Conservation (phyloP, 2,797 vertebrate species). For the Tapirus indicus region DNA sequence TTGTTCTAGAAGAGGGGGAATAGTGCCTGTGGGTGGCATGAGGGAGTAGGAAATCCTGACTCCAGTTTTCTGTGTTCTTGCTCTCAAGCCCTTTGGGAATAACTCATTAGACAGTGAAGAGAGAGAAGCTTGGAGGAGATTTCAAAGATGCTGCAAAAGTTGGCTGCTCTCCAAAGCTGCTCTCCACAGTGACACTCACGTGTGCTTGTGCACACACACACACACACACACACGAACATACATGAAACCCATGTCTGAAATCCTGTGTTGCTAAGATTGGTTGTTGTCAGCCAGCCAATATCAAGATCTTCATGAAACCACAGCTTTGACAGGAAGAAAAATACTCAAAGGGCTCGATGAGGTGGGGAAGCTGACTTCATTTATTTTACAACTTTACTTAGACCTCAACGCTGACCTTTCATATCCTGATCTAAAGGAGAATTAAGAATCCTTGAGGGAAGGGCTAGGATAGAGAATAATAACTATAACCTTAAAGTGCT, state of each 20-base stretch:
- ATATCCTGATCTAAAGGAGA: neutral
- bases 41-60: slow-evolving; percentile 20
- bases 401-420: neutral
- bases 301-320: neutral
- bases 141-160: neutral
- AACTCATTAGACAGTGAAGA: slow-evolving; percentile 3
- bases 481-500: neutral
- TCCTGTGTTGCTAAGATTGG: neutral
- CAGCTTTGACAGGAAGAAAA: neutral
- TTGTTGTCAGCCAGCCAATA: neutral
- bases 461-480: neutral
- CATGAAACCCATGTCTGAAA: neutral
- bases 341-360: neutral
- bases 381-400: neutral
- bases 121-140: neutral
- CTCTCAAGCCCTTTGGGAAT: neutral
- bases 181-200: neutral
- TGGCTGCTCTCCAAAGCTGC: neutral
- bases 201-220: neutral
- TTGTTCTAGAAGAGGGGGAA: neutral
- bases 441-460: neutral
- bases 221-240: neutral
- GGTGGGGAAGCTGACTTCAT: neutral
- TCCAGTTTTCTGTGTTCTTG: neutral
- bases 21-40: neutral